Evolutionary conservation across 2,797 vertebrate genomes (phyloP), one percentile per base, ranked within the genome.

Genomic region (Pangasius mekongensis): DNA sequence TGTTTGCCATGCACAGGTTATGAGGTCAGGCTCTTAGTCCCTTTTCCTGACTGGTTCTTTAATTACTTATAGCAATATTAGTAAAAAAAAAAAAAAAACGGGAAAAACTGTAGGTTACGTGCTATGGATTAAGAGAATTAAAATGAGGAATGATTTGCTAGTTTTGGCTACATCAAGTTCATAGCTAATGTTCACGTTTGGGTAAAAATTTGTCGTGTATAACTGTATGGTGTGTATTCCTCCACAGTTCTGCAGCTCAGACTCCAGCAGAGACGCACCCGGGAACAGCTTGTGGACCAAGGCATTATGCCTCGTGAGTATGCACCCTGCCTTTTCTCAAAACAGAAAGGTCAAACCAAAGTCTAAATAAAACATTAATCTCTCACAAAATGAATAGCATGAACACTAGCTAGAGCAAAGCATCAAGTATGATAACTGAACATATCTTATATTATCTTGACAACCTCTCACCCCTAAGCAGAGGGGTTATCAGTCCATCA

Each of bases 261-360:
- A 94, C 95, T 99, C 84, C 98, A 99, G 87, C 98, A 99, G 93
- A 97, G 98, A 92, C 96, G 98, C 89, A 98, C 96, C n/a, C 95
- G 98, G 90, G 97, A 99, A 90, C 98, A 99, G 92, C 97, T 99
- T 84, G 98, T 97, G 94, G 98, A 99, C 93, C 98, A 99, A 94
- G 98, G 98, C 96, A 99, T 99, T 96, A 98, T 99, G 98, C 97
- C 98, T 91, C 97, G 98, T 99, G 96, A 99, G 98, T 96, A 83
- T 87, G 83, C 27, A 43, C 8, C 4, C 11, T 78, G n/a, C 16
- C n/a, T 54, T 78, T 54, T 54, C 27, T n/a, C 14, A n/a, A 52
- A 52, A 33, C 22, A 16, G 10, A 39, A 27, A 20, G 4, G 52
- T 20, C 8, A 16, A 54, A 62, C 2, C n/a, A 24, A 82, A 43